Evolutionary conservation across 1,140 invertebrate genomes (phyloP).

Genomic region (Drosophila sucinea): DNA sequence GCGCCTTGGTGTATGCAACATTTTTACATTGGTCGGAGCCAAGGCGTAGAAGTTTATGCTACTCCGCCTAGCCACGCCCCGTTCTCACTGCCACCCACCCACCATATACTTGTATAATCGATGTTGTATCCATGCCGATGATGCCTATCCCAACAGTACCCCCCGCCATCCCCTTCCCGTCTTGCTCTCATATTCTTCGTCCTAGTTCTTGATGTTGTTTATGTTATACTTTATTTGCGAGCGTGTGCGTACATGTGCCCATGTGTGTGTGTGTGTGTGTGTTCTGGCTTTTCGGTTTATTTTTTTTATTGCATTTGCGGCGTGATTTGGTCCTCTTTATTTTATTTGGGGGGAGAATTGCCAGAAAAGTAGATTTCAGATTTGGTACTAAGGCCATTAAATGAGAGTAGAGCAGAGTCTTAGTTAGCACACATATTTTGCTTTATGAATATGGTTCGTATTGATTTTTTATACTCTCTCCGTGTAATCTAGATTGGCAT

Average conservation of each 20-base stretch:
- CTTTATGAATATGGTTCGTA: slow-evolving; percentile 9
- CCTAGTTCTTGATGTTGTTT: slow-evolving; percentile 53
- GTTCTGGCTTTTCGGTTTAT: slow-evolving; percentile 1
- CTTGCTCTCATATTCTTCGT: background rate
- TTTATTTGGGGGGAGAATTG: slow-evolving; percentile 17
- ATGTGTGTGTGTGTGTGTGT: slow-evolving; percentile 46
- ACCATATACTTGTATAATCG: slow-evolving; percentile 70
- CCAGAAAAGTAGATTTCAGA: slow-evolving; percentile 9
- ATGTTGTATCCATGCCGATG: slow-evolving; percentile 77
- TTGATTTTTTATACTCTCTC: slow-evolving; percentile 9
- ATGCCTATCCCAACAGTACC: slow-evolving; percentile 48
- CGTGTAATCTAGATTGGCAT: too few species aligned
- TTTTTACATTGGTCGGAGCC: slow-evolving; percentile 31
- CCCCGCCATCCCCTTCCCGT: slow-evolving; percentile 18
- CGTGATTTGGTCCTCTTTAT: slow-evolving; percentile 44
- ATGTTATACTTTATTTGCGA: slow-evolving; percentile 48
- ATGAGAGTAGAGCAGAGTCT: slow-evolving; percentile 13
- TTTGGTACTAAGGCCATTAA: slow-evolving; percentile 14
- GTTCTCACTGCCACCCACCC: slow-evolving; percentile 23
- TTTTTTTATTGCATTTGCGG: slow-evolving; percentile 64
- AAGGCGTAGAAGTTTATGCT: slow-evolving; percentile 3
- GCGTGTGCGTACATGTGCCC: slow-evolving; percentile 29
- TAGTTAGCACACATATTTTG: slow-evolving; percentile 9
- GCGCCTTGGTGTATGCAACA: slow-evolving; percentile 50
- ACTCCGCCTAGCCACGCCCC: slow-evolving; percentile 18